Conservation (phyloP, 2,113 vertebrate species). For the Callithrix jacchus region DNA sequence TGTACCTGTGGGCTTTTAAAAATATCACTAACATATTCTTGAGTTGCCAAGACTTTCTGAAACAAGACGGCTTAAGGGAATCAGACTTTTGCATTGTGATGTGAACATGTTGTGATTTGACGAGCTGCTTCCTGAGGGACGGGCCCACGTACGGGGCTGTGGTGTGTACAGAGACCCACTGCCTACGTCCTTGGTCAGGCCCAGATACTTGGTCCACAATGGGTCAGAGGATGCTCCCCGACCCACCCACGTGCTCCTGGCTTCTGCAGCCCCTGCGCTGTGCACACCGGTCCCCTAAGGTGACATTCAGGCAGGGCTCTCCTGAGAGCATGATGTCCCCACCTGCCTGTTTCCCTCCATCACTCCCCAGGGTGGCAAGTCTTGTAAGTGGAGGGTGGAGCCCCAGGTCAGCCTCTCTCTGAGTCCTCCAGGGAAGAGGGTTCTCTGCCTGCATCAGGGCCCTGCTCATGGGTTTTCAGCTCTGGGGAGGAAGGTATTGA, state of each 20-base stretch:
- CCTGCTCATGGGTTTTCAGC: neutral
- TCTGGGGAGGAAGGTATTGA: neutral
- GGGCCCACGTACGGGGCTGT: constrained; percentile 17
- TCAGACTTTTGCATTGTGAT: constrained; percentile 55
- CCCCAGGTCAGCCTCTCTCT: neutral
- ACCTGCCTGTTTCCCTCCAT: neutral
- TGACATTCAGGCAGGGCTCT: neutral
- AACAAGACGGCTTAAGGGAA: constrained; percentile 41
- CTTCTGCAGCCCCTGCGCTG: neutral
- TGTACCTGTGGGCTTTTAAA: neutral
- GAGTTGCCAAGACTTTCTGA: constrained; percentile 75
- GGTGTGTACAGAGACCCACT: constrained; percentile 79
- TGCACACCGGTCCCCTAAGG: too few relatives aligned
- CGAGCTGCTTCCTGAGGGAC: neutral
- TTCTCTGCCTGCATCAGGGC: neutral
- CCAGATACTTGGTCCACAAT: neutral
- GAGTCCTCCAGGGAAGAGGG: neutral
- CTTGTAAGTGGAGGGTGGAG: neutral
- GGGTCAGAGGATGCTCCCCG: neutral
- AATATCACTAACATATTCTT: constrained; percentile 66
- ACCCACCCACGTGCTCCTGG: neutral
- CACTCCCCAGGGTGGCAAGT: neutral
- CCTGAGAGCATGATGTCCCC: neutral
- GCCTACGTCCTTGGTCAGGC: neutral
- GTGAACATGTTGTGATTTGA: constrained; percentile 74